phyloP scores from a whole-genome alignment of 2,113 vertebrate species.

The Cnemophilus loriae region DNA sequence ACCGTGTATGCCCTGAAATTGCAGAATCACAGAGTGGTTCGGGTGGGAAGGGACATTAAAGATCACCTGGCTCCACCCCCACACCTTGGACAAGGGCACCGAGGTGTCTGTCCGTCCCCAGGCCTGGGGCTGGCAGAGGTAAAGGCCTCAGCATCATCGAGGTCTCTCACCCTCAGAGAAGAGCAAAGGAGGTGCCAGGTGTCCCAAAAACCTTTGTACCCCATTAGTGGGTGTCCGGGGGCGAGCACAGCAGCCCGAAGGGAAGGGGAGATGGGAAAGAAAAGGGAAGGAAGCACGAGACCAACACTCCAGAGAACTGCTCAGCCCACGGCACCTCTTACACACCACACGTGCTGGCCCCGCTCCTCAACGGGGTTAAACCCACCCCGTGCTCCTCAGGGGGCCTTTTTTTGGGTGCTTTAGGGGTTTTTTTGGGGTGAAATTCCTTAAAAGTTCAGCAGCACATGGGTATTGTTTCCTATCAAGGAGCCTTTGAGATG shows the following conservation, averaged over 20 bases:
- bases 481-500: conserved; percentile 39
- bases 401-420: background rate
- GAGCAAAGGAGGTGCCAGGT: background rate
- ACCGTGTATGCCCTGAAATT: rapidly evolving
- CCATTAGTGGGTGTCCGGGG: rapidly evolving
- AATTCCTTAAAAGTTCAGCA: background rate
- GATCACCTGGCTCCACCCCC: too few species aligned
- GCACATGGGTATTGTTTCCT: background rate
- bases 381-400: background rate
- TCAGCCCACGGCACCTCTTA: background rate
- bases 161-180: background rate
- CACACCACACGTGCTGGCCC: rapidly evolving
- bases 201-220: background rate
- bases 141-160: rapidly evolving
- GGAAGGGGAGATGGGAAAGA: background rate
- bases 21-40: background rate
- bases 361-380: background rate
- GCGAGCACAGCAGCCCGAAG: background rate
- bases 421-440: background rate
- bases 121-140: background rate
- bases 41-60: background rate
- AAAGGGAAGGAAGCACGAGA: background rate
- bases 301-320: rapidly evolving
- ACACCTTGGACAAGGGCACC: background rate
- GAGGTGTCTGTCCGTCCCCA: background rate